A percentile compares a stretch with the other conserved stretches of the same genome.
phyloP scores from a whole-genome alignment of 2,888 invertebrate genomes.

The Caenorhabditis wallacei region DNA sequence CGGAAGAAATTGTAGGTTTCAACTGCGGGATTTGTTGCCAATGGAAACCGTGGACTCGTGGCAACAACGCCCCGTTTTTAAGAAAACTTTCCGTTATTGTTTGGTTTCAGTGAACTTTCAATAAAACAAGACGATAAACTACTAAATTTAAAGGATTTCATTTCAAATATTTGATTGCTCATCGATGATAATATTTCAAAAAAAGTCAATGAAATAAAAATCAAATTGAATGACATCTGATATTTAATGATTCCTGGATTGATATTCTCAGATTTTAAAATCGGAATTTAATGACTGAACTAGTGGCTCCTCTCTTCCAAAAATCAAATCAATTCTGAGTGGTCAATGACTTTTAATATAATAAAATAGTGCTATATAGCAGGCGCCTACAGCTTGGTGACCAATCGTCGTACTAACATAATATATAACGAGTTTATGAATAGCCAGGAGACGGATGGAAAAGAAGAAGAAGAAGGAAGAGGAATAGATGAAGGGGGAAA shows the following conservation, averaged over 20 bases:
- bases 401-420: constrained; percentile 44
- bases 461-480: constrained; percentile 35
- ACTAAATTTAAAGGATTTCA: neutral
- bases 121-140: neutral
- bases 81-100: constrained; percentile 13
- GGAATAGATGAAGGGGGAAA: constrained; percentile 38
- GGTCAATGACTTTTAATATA: constrained; percentile 19
- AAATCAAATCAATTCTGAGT: neutral
- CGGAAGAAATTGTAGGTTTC: constrained; percentile 18
- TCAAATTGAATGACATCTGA: no score
- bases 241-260: no score
- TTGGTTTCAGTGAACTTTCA: constrained; percentile 2
- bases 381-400: constrained; percentile 16
- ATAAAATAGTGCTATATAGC: constrained; percentile 42
- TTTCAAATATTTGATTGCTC: neutral
- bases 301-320: neutral
- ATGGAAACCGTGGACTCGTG: constrained; percentile 27
- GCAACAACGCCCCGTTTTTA: constrained; percentile 3
- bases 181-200: no score
- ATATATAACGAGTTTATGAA: constrained; percentile 57
- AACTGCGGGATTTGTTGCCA: constrained; percentile 38
- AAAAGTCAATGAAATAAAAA: no score
- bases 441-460: constrained; percentile 36
- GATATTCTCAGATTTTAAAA: no score
- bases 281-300: no score